Evolutionary conservation across 2,113 vertebrate species (phyloP), one percentile per base, ranked within the genome.

Genomic region (Perccottus glenii): DNA sequence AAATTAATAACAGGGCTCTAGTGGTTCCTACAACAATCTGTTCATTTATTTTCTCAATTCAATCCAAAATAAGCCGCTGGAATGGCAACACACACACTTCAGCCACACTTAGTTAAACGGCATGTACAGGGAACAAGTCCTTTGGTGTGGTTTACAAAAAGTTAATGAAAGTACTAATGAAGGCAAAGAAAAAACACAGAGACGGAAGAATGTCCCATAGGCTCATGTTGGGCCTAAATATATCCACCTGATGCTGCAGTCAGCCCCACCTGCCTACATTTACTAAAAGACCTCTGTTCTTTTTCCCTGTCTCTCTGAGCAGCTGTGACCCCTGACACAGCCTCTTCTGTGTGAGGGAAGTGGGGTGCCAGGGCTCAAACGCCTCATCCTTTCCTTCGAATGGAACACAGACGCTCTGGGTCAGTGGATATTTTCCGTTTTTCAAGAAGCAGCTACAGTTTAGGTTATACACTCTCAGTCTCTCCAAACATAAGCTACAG

Each of bases 241-340:
- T 38, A 57, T 74, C 15, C 77, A 58, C 42, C 73, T 82, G 73
- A 76, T 80, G 43, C 35, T 27, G 58, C 7, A 51, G 49, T 75
- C 60, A 61, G 76, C 67, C 63, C 64, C 79, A 76, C 76, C 74
- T 77, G 79, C 66, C 70, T 27, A 36, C 19, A 82, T 64, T 40
- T 14, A 2, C 46, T 72, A 60, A 73, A 45, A 58, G 43, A 43
- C 69, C 32, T 46, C 32, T 38, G 36, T 56, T 46, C 63, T 11
- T 12, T 14, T 55, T 59, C 80, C 75, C 78, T 74, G 75, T 67
- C 78, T 67, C 66, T 74, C 58, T 42, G 61, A 76, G 50, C 84
- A 84, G 77, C 81, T 74, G 76, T 70, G 82, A 75, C 80, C 74
- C 50, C 27, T 46, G 46, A 73, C 78, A 69, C 81, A 75, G 68